phyloP scores from a whole-genome alignment of 2,888 invertebrate species.

The Bimastos eiseni region DNA sequence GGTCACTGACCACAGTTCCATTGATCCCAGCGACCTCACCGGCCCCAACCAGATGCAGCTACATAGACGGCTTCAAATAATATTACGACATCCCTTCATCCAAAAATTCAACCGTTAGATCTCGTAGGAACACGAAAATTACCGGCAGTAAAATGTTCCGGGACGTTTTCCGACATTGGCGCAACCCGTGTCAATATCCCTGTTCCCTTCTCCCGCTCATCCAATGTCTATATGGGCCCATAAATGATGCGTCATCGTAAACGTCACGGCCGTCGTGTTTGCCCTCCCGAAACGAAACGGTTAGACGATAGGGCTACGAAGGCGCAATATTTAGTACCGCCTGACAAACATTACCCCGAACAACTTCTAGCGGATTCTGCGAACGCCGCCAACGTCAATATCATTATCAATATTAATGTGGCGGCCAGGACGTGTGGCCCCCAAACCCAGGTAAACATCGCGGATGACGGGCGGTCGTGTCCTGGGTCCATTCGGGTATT shows the following conservation, averaged over 20 bases:
- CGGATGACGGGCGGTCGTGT: neutral
- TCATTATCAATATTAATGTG: constrained; percentile 6
- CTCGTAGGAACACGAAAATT: neutral
- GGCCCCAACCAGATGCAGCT: too few species aligned
- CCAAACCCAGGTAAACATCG: neutral
- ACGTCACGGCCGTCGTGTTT: constrained; percentile 6
- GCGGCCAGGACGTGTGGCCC: neutral
- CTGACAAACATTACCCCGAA: neutral
- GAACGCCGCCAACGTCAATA: neutral
- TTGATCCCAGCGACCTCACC: neutral
- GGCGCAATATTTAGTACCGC: neutral
- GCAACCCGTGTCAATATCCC: neutral
- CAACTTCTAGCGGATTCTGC: too few species aligned
- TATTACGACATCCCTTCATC: too few species aligned
- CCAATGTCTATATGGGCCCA: neutral
- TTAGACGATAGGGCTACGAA: neutral
- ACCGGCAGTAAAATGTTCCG: neutral
- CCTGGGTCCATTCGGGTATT: neutral
- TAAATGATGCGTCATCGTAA: neutral
- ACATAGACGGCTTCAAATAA: too few species aligned
- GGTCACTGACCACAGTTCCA: neutral
- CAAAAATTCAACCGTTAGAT: too few species aligned
- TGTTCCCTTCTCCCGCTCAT: neutral
- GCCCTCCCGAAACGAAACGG: neutral
- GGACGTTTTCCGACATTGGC: neutral